A percentile compares a stretch with the other conserved stretches of the same genome.
Evolutionary conservation across 2,797 vertebrate species (phyloP).

Genomic region (Artibeus jamaicensis): DNA sequence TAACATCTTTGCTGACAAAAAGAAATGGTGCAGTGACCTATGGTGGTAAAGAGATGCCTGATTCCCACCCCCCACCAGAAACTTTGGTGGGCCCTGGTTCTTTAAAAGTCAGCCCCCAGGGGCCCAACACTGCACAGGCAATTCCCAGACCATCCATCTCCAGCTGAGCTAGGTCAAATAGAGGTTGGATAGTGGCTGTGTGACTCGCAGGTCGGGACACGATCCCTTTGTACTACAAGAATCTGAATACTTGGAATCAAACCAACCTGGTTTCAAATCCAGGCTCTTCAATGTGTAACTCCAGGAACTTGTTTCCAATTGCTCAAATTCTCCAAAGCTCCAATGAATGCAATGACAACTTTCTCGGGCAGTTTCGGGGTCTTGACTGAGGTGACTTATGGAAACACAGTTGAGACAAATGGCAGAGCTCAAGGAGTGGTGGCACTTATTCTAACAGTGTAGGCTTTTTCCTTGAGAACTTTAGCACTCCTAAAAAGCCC

Average conservation of each 20-base stretch:
- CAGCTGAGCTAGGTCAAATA: neutral
- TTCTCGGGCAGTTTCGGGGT: neutral
- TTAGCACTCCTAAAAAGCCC: neutral
- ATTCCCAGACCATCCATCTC: neutral
- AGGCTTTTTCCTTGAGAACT: neutral
- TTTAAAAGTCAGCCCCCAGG: neutral
- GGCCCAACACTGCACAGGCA: neutral
- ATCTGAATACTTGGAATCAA: neutral
- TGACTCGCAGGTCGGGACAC: neutral
- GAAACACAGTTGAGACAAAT: neutral
- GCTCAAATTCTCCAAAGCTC: neutral
- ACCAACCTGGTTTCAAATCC: neutral
- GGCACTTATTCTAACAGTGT: neutral
- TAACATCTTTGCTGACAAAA: neutral
- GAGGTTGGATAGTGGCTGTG: neutral
- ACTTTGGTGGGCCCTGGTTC: neutral
- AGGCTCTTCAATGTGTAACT: neutral
- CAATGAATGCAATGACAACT: neutral
- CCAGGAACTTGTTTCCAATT: neutral
- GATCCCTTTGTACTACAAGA: neutral
- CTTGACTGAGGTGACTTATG: neutral
- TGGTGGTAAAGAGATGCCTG: fast-evolving
- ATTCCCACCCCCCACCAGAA: neutral
- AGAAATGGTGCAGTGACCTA: neutral
- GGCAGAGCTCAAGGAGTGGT: neutral